These are phyloP conservation scores for Motacilla tschutschensis DNA, from an alignment of 2,113 vertebrate genomes.

Conservation along the genomic window DNA sequence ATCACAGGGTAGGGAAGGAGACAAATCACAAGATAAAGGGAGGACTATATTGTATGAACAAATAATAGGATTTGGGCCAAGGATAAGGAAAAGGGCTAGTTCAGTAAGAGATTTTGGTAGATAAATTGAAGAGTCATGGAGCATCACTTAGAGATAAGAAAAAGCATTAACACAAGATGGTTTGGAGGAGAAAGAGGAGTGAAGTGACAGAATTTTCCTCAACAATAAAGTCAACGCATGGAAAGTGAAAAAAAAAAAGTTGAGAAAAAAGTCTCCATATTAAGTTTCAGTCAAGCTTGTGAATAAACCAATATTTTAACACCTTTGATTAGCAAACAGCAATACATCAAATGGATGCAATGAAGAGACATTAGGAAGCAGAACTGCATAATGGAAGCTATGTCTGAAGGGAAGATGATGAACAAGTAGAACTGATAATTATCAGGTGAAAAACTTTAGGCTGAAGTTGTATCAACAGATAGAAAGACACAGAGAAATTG, in stretches of 20 bases:
- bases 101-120: neutral
- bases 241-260: neutral
- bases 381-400: neutral
- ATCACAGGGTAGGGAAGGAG: neutral
- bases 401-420: neutral
- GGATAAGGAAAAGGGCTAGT: neutral
- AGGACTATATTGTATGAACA: neutral
- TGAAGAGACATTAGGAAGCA: neutral
- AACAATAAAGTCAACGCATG: neutral
- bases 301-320: neutral
- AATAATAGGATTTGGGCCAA: slow-evolving; percentile 4
- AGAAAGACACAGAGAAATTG: neutral
- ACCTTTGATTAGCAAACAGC: neutral
- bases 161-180: neutral
- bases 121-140: neutral
- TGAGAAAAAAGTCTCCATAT: neutral
- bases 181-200: neutral
- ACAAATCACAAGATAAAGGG: neutral
- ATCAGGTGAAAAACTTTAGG: neutral
- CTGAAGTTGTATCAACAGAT: neutral
- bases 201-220: neutral
- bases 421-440: neutral
- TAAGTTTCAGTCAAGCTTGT: neutral
- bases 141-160: neutral
- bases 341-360: neutral